phyloP scores from a whole-genome alignment of 1,140 invertebrate species.

The Agrilus planipennis region DNA sequence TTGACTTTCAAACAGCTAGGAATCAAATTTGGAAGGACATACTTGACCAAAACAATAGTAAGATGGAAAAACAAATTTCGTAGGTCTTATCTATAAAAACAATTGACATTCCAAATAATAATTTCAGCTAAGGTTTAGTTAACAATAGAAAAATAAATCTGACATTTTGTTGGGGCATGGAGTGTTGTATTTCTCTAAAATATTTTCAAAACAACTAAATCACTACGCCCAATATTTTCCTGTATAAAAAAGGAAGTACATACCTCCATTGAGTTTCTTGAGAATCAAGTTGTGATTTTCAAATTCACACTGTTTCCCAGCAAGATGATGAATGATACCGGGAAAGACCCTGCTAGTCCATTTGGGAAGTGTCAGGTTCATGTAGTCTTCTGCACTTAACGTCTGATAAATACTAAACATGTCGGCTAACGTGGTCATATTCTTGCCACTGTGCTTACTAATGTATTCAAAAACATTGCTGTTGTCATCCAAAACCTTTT shows the following conservation, averaged over 20 bases:
- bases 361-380: constrained; percentile 27
- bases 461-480: constrained; percentile 20
- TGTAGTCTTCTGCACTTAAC: constrained; percentile 21
- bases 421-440: constrained; percentile 12
- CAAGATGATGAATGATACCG: constrained; percentile 15
- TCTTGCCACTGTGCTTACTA: constrained; percentile 16
- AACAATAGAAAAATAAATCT: neutral
- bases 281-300: constrained; percentile 24
- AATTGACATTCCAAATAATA: no score
- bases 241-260: neutral
- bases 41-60: no score
- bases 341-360: constrained; percentile 27
- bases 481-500: constrained; percentile 16
- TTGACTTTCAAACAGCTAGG: no score
- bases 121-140: no score
- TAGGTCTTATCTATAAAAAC: no score
- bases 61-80: no score
- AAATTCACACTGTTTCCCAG: constrained; percentile 19
- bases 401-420: constrained; percentile 26
- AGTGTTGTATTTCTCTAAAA: neutral
- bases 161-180: constrained; percentile 2
- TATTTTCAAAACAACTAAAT: neutral
- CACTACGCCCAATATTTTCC: neutral
- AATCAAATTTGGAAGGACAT: no score
- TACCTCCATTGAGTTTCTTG: constrained; percentile 28